Evolutionary conservation across 64 coral and sea anemone genomes (phyloP).

Genomic region (Actinia tenebrosa): DNA sequence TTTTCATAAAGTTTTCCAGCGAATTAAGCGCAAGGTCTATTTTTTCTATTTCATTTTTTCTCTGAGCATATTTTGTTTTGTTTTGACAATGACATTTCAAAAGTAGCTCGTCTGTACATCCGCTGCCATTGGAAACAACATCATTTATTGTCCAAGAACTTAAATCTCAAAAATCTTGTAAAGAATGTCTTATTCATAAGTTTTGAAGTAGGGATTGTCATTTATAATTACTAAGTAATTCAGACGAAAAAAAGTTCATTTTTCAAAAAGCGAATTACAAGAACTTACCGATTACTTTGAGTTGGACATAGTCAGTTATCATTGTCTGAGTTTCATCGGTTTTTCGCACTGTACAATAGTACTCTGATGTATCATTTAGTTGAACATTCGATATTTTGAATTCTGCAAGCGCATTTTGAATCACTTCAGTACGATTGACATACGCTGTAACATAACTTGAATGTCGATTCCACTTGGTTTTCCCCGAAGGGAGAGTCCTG

Average conservation of each 20-base stretch:
- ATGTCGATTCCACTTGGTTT: not conserved
- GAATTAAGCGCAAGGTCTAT: no score
- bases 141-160: not conserved
- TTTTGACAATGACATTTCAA: not conserved
- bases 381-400: not conserved
- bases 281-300: constrained; percentile 19
- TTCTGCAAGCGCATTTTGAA: not conserved
- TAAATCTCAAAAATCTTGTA: not conserved
- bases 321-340: not conserved
- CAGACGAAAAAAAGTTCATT: not conserved
- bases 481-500: not conserved
- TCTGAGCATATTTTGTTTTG: not conserved
- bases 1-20: no score
- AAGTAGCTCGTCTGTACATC: not conserved
- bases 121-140: not conserved
- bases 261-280: not conserved
- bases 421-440: constrained; percentile 4
- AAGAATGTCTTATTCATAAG: not conserved
- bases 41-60: not conserved
- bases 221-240: not conserved
- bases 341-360: not conserved
- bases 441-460: not conserved
- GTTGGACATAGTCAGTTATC: constrained; percentile 7
- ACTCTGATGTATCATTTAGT: not conserved
- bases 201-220: not conserved